Percentiles rank a stretch among this genome's conserved stretches.
Conservation (phyloP, 1,140 invertebrate genomes). For the Streblospio benedicti region DNA sequence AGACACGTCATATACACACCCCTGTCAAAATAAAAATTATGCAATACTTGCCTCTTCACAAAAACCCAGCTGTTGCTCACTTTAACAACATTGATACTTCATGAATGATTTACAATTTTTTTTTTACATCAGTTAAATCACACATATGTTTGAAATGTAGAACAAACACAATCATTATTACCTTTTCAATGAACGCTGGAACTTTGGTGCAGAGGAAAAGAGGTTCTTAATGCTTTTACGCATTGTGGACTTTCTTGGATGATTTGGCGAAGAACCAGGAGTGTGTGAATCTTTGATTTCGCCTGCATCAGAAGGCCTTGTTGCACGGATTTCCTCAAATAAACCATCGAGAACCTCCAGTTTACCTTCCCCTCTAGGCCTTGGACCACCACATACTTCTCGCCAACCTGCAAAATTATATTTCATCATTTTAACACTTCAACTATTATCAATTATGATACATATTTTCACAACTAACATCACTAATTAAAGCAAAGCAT, state of each 20-base stretch:
- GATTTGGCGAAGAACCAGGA: slow-evolving; percentile 23
- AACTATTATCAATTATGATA: no score
- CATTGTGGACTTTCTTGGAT: slow-evolving; percentile 61
- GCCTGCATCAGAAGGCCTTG: slow-evolving; percentile 39
- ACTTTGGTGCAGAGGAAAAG: slow-evolving; percentile 87
- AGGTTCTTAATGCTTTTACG: slow-evolving; percentile 87
- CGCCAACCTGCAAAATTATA: slow-evolving; percentile 45
- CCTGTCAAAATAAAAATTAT: slow-evolving; percentile 50
- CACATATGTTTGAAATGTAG: not conserved
- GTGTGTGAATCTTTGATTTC: slow-evolving; percentile 36
- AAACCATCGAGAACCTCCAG: slow-evolving; percentile 64
- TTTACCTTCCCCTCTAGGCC: slow-evolving; percentile 60
- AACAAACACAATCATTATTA: slow-evolving; percentile 33
- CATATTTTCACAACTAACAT: no score
- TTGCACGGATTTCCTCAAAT: slow-evolving; percentile 51
- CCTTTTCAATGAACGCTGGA: slow-evolving; percentile 84
- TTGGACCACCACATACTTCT: slow-evolving; percentile 59
- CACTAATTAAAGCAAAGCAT: no score
- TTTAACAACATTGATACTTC: not conserved
- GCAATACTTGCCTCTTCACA: no score
- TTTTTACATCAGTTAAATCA: not conserved
- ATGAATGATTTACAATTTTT: not conserved
- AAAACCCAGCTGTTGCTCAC: no score
- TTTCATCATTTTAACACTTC: no score
- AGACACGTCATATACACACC: slow-evolving; percentile 87